Base-by-base conservation (phyloP, 2,113 vertebrate species). In the Cichladusa arquata region DNA sequence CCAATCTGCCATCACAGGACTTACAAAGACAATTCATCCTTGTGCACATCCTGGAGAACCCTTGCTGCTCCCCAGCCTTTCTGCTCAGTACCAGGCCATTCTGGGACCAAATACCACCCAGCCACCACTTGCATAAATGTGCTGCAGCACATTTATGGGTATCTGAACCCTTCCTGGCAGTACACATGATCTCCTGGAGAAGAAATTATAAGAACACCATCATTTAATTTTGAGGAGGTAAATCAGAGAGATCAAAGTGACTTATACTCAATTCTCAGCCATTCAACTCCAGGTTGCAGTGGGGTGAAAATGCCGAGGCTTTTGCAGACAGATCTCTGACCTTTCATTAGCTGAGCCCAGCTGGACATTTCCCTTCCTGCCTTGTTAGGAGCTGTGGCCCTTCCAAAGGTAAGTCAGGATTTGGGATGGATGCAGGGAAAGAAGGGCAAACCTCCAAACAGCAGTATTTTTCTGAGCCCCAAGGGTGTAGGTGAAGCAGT, bases 1-100 rank as follows among this genome's bases (percentile, higher is more conserved):
- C 12, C 33, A 28, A 38, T 45, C 38, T 85, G 40, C 1, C 0
- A 2, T 50, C 71, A 33, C 0, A 2, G n/a, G 19, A n/a, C 8
- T 78, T 2, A 1, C 40, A 64, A 26, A 19, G 2, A 1, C 34
- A 50, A 31, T n/a, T 73, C 38, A 47, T 42, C 24, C 22, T 40
- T 64, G 14, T 70, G 77, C 36, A 62, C 14, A 60, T 76, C 48
- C 66, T 67, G 40, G 70, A 14, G 38, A 61, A 33, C 15, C 56
- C 26, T 38, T 67, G 19, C 36, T 74, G n/a, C 53, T 72, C n/a
- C 26, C 12, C 26, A 67, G 17, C 64, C 78, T 84, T 78, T 74
- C 44, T 92, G 47, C 51, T 73, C 53, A 67, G 38, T 17, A 58
- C 5, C 51, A 78, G 34, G 23, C 53, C 42, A n/a, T 31, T 54